Base-by-base conservation (phyloP, 2,797 vertebrate species). In the Erethizon dorsatum region DNA sequence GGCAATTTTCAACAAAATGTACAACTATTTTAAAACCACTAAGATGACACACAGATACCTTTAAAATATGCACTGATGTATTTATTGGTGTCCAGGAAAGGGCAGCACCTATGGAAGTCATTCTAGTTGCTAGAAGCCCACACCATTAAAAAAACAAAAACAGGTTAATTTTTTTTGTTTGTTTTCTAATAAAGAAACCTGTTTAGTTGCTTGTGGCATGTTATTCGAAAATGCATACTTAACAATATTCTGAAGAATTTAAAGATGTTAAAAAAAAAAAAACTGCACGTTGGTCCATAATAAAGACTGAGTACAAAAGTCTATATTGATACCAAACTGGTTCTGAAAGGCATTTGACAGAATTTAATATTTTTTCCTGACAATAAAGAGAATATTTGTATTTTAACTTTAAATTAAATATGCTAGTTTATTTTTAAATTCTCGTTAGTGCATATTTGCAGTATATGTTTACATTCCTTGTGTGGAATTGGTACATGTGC, bases 161-260 rank as follows among this genome's bases (percentile, higher is more conserved):
- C 57, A 26, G 7, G 15, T 69, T n/a, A n/a, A 69, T 18, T 69
- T 69, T 69, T 17, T 14, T 28, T 50, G 6, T 2, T 26, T 37
- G 33, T 79, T 93, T 91, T 82, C 18, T 77, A 85, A 20, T n/a
- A 87, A 75, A 83, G 59, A 57, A 88, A 57, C 14, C 33, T 45
- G 3, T 14, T 77, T 84, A 59, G 8, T n/a, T 95, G 18, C 7
- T 20, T 59, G 6, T 15, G 4, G 1, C 59, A 57, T 67, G 0
- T 59, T 3, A 59, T 6, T 54, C 50, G 31, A 75, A 96, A 88
- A 79, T 71, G 33, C 5, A 1, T 12, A 73, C 13, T 69, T 5
- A 22, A 14, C 12, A 71, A 65, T 10, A 78, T 28, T 61, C 37
- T 91, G 28, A 84, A 59, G 11, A 77, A 71, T 50, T 9, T n/a